Base-by-base conservation (phyloP, 2,888 invertebrate species). In the Gasteruption jaculator region DNA sequence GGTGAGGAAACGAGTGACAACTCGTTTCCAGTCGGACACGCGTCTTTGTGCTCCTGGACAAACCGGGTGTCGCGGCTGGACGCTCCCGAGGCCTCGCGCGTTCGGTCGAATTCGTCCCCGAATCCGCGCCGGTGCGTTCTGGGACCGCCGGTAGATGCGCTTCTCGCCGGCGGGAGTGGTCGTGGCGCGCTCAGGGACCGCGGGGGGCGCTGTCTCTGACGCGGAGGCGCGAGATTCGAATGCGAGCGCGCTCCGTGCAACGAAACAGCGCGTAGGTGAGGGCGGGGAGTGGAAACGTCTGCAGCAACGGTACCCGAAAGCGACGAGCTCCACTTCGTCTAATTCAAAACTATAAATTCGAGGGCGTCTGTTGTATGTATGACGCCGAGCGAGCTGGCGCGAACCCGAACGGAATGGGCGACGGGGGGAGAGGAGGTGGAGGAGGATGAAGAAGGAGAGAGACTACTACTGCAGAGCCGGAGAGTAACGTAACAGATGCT, bases 311-410 rank as follows among this genome's bases (percentile, higher is more conserved):
- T 57, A 54, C 54, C 49, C 50, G 54, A 56, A 51, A 47, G 52
- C 54, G 50, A 52, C 48, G 52, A 57, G 50, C 52, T 60, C 56
- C 60, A 60, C 59, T 63, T 57, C 54, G 63, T 67, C 67, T 68
- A 67, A 68, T 68, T 66, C 65, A 65, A 67, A 68, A 68, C 66
- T 60, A 68, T 68, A 68, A 68, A 68, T n/a, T 68, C 65, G 65
- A 63, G 65, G 61, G 64, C 61, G 65, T 65, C 65, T 67, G 68
- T 61, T 66, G 65, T 64, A 61, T 65, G 67, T 65, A 65, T 65
- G 66, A 66, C 60, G 64, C n/a, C n/a, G n/a, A n/a, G 64, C 59
- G 58, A 60, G 56, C 52, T 57, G 60, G 57, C 55, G 57, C 51
- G 60, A 62, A 57, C 49, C 56, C 21, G 6, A 8, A 25, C 46